These are phyloP conservation scores for Zaprionus camerounensis DNA, from an alignment of 1,140 invertebrate species.

Conservation along the genomic window DNA sequence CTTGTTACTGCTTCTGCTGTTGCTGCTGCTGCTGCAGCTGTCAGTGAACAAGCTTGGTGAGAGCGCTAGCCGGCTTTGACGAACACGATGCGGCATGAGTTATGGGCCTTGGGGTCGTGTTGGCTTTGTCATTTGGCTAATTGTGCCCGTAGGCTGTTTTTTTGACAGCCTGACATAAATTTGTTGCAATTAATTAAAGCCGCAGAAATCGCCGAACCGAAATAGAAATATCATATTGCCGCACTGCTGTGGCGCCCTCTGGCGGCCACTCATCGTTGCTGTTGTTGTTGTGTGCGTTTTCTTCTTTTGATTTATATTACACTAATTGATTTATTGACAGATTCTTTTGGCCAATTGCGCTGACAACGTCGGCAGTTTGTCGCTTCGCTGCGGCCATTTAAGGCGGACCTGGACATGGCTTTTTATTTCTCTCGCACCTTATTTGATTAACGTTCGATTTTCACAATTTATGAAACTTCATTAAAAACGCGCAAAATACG, in stretches of 20 bases:
- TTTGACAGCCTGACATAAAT: constrained; percentile 72
- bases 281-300: neutral
- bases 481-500: constrained; percentile 69
- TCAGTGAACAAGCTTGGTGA: constrained; percentile 22
- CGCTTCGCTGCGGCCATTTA: constrained; percentile 69
- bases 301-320: constrained; percentile 71
- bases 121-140: constrained; percentile 77
- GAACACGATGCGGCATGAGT: constrained; percentile 53
- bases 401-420: constrained; percentile 49
- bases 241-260: constrained; percentile 43
- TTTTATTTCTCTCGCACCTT: constrained; percentile 65
- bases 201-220: constrained; percentile 52
- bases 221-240: constrained; percentile 64
- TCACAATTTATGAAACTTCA: constrained; percentile 80
- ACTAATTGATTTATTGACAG: constrained; percentile 81
- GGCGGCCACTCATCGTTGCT: constrained; percentile 18
- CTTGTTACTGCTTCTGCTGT: constrained; percentile 1
- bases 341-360: constrained; percentile 57
- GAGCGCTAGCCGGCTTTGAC: constrained; percentile 12
- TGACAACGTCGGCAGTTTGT: constrained; percentile 71
- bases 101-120: constrained; percentile 65
- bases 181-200: constrained; percentile 81
- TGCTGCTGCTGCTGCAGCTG: constrained; percentile 8
- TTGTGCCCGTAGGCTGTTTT: constrained; percentile 73
- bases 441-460: constrained; percentile 82